Evolutionary conservation across 2,888 invertebrate genomes (phyloP).

Genomic region (Allolobophora icterica): DNA sequence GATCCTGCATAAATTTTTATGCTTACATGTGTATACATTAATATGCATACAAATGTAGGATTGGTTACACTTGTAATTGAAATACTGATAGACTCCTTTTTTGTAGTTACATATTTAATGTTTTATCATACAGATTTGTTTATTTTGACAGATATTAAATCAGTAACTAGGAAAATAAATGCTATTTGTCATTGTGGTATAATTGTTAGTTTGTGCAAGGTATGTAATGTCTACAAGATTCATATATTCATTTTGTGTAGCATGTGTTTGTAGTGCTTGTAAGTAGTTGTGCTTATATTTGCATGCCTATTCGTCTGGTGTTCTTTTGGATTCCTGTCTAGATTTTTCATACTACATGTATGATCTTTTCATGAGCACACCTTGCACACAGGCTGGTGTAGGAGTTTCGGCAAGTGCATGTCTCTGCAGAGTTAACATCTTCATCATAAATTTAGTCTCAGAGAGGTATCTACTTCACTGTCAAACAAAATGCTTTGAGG

Average conservation of each 20-base stretch:
- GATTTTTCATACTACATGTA: not conserved
- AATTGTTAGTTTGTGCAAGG: not conserved
- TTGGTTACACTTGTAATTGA: constrained; percentile 6
- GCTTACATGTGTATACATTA: too few species aligned
- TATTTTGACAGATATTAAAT: constrained; percentile 6
- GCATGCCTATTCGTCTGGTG: constrained; percentile 4
- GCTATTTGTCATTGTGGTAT: not conserved
- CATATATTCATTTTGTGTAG: not conserved
- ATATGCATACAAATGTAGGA: not conserved
- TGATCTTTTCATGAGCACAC: not conserved
- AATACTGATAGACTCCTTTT: not conserved
- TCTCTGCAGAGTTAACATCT: not conserved
- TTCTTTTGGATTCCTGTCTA: not conserved
- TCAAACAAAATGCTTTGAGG: not conserved
- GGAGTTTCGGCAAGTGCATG: not conserved
- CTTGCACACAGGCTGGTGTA: not conserved
- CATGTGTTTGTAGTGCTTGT: not conserved
- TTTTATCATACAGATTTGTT: constrained; percentile 12
- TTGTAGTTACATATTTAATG: not conserved
- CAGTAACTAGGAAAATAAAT: not conserved
- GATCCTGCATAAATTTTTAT: too few species aligned
- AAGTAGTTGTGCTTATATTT: not conserved
- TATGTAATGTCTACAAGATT: not conserved
- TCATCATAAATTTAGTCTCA: not conserved
- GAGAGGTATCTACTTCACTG: not conserved